These are phyloP conservation scores for Noctua pronuba DNA, from an alignment of 2,888 invertebrate genomes.

Conservation along the genomic window DNA sequence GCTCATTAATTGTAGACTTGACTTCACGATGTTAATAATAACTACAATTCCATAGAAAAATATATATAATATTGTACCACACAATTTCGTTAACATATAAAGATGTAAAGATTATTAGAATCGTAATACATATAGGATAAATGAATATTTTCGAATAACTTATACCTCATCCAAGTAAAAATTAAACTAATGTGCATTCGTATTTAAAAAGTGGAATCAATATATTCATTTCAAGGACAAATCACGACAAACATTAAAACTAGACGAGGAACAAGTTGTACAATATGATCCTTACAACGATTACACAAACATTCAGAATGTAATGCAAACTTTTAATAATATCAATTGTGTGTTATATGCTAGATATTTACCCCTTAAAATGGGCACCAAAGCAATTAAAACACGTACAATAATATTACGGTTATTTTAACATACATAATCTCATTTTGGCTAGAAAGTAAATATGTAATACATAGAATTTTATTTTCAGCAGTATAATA, in stretches of 20 bases:
- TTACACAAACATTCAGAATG: conserved; percentile 54
- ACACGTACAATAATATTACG: conserved; percentile 38
- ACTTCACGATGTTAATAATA: conserved; percentile 73
- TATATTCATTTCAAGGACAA: conserved; percentile 48
- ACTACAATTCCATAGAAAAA: conserved; percentile 84
- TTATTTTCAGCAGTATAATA: conserved; percentile 33
- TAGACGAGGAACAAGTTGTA: conserved; percentile 71
- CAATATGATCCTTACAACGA: conserved; percentile 58
- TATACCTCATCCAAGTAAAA: conserved; percentile 62
- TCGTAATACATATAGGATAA: conserved; percentile 56
- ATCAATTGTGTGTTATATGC: conserved; percentile 33
- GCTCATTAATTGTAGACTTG: conserved; percentile 36
- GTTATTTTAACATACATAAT: conserved; percentile 51
- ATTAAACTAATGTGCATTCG: conserved; percentile 48
- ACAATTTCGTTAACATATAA: conserved; percentile 69
- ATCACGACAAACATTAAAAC: conserved; percentile 50
- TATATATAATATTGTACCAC: conserved; percentile 82
- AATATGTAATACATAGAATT: conserved; percentile 43
- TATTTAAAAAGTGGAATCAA: conserved; percentile 57
- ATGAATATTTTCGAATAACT: conserved; percentile 58
- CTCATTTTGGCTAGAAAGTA: conserved; percentile 26
- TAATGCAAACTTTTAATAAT: conserved; percentile 45
- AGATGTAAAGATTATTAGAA: conserved; percentile 66
- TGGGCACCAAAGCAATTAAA: conserved; percentile 45
- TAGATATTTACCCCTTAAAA: conserved; percentile 28